Conservation (phyloP, 2,797 vertebrate species). For the Micrastur ruficollis region DNA sequence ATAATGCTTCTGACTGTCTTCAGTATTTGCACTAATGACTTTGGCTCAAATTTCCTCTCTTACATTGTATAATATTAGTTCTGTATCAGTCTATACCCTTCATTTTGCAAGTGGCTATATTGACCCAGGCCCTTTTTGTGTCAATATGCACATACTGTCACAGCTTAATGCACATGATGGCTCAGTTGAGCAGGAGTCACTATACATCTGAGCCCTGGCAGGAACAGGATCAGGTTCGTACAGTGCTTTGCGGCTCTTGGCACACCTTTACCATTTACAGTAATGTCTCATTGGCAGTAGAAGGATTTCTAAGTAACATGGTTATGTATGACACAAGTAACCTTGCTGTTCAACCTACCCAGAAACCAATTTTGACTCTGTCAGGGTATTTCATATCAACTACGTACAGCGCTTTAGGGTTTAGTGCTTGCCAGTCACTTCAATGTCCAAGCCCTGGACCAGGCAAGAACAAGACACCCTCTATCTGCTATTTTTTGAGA, state of each 20-base stretch:
- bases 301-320: not conserved
- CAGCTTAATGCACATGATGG: not conserved
- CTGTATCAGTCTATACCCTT: not conserved
- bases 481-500: not conserved
- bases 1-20: not conserved
- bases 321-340: not conserved
- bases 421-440: not conserved
- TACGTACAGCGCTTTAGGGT: not conserved
- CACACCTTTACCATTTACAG: not conserved
- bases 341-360: not conserved
- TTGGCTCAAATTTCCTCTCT: conserved; percentile 6
- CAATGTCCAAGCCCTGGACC: not conserved
- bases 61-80: not conserved
- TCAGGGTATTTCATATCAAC: not conserved
- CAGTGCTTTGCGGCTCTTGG: not conserved
- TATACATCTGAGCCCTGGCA: not conserved
- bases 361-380: not conserved
- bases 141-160: not conserved
- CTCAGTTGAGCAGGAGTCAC: not conserved
- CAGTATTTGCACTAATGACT: not conserved
- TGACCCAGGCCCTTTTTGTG: not conserved
- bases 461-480: not conserved
- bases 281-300: not conserved
- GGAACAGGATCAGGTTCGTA: not conserved
- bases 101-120: conserved; percentile 3